These are phyloP conservation scores for Aethina tumida DNA, from an alignment of 1,140 invertebrate species.

Conservation along the genomic window DNA sequence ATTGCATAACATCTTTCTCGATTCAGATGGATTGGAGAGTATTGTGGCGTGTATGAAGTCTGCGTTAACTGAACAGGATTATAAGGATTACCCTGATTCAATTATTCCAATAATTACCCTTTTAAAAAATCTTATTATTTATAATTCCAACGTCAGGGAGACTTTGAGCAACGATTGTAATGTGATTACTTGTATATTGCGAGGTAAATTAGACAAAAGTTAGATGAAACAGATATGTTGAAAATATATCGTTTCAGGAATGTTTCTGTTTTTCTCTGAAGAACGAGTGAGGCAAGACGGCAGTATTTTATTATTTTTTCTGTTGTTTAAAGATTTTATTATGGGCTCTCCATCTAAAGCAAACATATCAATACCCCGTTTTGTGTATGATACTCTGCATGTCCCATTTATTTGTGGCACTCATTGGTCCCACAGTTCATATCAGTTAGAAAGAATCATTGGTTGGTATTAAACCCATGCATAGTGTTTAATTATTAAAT, in stretches of 20 bases:
- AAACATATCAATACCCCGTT: conserved; percentile 41
- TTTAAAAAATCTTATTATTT: conserved; percentile 45
- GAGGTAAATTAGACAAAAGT: conserved; percentile 41
- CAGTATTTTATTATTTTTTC: conserved; percentile 37
- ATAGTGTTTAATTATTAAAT: not conserved
- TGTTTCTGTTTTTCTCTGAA: conserved; percentile 46
- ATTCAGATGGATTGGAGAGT: conserved; percentile 32
- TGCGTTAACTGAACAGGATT: conserved; percentile 47
- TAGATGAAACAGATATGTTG: conserved; percentile 1
- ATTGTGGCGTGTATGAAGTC: conserved; percentile 33
- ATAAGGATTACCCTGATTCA: conserved; percentile 52
- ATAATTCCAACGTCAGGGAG: conserved; percentile 39
- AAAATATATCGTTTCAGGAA: conserved; percentile 38
- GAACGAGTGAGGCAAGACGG: conserved; percentile 39
- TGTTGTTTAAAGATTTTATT: conserved; percentile 41
- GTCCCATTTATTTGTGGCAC: conserved; percentile 40
- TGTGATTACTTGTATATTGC: conserved; percentile 43
- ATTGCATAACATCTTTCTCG: conserved; percentile 42
- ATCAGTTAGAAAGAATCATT: conserved; percentile 23
- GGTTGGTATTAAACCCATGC: conserved; percentile 8
- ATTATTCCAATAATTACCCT: conserved; percentile 49
- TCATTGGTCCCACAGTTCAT: conserved; percentile 40
- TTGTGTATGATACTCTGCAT: conserved; percentile 36
- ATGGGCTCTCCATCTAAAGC: conserved; percentile 30
- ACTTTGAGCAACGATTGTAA: conserved; percentile 41